A percentile compares a stretch with the other conserved stretches of the same genome.
Conservation (phyloP, 2,113 vertebrate genomes). For the Pachycephala philippinensis region DNA sequence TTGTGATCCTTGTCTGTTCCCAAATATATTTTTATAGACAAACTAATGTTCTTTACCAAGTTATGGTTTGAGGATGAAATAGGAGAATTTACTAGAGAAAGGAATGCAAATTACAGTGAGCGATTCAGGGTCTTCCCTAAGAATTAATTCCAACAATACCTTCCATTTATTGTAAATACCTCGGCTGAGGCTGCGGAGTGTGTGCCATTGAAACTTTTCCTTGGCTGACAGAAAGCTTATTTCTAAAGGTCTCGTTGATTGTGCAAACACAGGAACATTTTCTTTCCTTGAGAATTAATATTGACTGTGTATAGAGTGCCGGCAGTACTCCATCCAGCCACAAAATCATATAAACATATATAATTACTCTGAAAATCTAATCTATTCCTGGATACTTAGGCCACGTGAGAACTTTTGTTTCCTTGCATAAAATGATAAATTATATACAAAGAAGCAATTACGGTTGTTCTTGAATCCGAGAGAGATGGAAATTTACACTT, state of each 20-base stretch:
- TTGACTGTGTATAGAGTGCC: conserved; percentile 40
- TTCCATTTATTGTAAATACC: conserved; percentile 39
- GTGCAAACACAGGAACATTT: conserved; percentile 59
- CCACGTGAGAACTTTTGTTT: conserved; percentile 63
- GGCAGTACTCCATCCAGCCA: conserved; percentile 16
- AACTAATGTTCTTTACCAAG: not conserved
- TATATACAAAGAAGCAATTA: conserved; percentile 57
- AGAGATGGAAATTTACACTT: not conserved
- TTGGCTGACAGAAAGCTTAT: conserved; percentile 48
- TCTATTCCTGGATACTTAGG: conserved; percentile 60
- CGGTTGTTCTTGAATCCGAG: conserved; percentile 48
- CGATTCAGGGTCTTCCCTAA: not conserved
- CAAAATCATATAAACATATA: conserved; percentile 59
- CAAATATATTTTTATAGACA: conserved; percentile 28
- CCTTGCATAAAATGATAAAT: conserved; percentile 60
- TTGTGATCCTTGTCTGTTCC: not conserved
- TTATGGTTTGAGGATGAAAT: not conserved
- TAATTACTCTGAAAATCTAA: conserved; percentile 62
- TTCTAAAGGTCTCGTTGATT: conserved; percentile 67
- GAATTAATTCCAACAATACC: conserved; percentile 48
- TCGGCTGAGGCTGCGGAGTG: not conserved
- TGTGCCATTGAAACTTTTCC: conserved; percentile 45
- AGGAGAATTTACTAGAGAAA: conserved; percentile 13
- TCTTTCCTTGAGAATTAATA: conserved; percentile 66
- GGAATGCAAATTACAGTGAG: conserved; percentile 33